Conservation (phyloP, 2,113 vertebrate genomes). For the Halichoerus grypus region DNA sequence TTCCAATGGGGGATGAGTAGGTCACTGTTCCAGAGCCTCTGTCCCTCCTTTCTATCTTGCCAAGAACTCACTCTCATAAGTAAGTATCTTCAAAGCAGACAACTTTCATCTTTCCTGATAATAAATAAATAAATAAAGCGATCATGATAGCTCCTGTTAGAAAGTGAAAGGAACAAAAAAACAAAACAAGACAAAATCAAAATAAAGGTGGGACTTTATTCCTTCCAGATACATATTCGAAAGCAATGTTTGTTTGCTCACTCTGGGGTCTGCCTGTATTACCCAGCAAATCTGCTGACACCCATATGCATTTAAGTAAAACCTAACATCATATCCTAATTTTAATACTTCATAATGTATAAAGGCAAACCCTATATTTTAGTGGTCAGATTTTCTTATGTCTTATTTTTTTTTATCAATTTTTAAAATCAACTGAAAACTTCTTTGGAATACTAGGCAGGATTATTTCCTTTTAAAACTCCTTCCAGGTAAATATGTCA, state of each 20-base stretch:
- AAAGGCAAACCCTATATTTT: conserved; percentile 35
- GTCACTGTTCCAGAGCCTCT: conserved; percentile 76
- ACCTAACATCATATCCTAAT: background rate
- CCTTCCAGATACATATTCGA: background rate
- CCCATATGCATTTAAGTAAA: background rate
- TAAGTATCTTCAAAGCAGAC: conserved; percentile 5
- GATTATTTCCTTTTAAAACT: conserved; percentile 63
- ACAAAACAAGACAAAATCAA: background rate
- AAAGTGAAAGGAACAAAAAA: background rate
- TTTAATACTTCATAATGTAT: conserved; percentile 54
- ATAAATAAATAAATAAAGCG: conserved; percentile 10
- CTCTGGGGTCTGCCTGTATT: conserved; percentile 19
- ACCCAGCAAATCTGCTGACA: background rate
- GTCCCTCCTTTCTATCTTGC: conserved; percentile 75
- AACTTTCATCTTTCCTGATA: conserved; percentile 5
- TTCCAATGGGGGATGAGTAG: conserved; percentile 73
- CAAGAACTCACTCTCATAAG: conserved; percentile 76
- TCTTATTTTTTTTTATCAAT: background rate
- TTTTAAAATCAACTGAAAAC: conserved; percentile 54
- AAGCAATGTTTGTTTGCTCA: conserved; percentile 49
- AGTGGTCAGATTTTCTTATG: conserved; percentile 70
- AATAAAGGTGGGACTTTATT: background rate
- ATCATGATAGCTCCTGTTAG: background rate
- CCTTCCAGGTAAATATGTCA: conserved; percentile 77
- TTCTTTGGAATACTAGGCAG: conserved; percentile 78